Conservation (phyloP, 2,113 vertebrate genomes). For the Ophthalmolycus amberensis region DNA sequence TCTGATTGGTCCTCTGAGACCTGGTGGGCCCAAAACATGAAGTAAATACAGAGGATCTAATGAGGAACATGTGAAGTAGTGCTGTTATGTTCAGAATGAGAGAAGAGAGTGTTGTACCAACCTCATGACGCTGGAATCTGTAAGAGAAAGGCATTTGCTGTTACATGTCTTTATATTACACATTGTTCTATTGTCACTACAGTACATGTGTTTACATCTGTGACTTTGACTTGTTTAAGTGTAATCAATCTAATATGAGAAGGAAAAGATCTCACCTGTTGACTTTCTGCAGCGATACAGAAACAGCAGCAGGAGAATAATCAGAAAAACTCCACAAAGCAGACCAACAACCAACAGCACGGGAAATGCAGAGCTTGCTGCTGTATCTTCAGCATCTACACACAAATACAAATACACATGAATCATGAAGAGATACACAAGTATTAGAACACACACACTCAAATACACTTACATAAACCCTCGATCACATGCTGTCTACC, state of each 20-base stretch:
- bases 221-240: not conserved
- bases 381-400: not conserved
- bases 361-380: not conserved
- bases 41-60: not conserved
- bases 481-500: not conserved
- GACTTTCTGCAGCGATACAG: constrained; percentile 1
- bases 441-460: not conserved
- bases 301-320: constrained; percentile 24
- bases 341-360: constrained; percentile 12
- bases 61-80: not conserved
- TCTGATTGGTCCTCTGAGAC: constrained; percentile 10
- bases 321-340: constrained; percentile 32
- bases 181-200: not conserved
- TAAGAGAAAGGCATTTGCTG: not conserved
- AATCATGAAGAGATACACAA: not conserved
- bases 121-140: not conserved
- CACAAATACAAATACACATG: not conserved
- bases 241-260: no score
- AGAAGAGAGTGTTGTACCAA: not conserved
- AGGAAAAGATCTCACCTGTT: constrained; percentile 44
- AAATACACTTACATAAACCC: not conserved
- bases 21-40: not conserved
- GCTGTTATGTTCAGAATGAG: not conserved
- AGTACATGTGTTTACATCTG: not conserved
- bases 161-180: not conserved